phyloP scores from a whole-genome alignment of 2,888 invertebrate genomes.

The Aleiodes testaceus region DNA sequence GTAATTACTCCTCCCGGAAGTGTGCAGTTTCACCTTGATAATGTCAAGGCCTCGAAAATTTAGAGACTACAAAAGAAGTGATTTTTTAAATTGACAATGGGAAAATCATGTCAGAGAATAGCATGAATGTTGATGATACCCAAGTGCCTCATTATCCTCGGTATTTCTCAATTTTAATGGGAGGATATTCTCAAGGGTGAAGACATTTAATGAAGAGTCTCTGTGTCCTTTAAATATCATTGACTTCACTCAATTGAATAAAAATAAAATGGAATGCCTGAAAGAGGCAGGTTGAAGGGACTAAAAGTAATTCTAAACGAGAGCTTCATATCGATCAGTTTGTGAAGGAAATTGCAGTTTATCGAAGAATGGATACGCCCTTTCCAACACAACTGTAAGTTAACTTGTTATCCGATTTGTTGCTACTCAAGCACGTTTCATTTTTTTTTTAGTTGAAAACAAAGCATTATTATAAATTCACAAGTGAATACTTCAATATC shows the following conservation, averaged over 20 bases:
- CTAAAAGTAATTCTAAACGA: no score
- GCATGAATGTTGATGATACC: conserved; percentile 1
- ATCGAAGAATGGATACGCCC: conserved; percentile 40
- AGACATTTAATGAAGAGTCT: conserved; percentile 9
- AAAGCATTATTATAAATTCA: background rate
- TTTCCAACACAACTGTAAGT: conserved; percentile 47
- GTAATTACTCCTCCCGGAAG: conserved; percentile 38
- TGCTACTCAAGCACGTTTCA: conserved; percentile 12
- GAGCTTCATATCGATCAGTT: no score
- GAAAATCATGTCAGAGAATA: background rate
- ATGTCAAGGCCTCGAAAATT: conserved; percentile 40
- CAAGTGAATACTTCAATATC: no score
- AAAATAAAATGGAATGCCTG: no score
- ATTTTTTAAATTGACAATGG: no score
- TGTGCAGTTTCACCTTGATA: conserved; percentile 44
- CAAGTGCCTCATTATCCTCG: background rate
- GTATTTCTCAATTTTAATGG: background rate
- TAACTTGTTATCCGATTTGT: conserved; percentile 63
- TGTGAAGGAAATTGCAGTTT: no score
- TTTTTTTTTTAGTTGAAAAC: no score
- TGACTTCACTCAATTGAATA: no score
- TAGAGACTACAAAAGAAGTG: background rate
- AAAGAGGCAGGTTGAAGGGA: no score
- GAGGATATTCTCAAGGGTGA: background rate
- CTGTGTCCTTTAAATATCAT: background rate